These are phyloP conservation scores for Plestiodon gilberti DNA, from an alignment of 2,113 vertebrate species.

Conservation along the genomic window DNA sequence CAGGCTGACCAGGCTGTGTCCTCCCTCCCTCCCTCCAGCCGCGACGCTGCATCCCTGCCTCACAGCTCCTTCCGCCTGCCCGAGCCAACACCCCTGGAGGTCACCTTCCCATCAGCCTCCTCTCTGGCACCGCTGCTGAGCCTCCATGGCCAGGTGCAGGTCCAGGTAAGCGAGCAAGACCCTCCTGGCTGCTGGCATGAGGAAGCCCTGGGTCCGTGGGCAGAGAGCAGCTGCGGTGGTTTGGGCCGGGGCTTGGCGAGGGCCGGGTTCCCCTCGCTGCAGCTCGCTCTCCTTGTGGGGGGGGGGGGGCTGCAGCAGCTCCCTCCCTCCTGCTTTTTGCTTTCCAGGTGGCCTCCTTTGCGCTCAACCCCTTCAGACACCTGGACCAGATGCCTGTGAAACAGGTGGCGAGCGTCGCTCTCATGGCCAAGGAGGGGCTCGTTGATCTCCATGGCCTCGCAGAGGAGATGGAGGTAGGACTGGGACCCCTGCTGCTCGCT, in stretches of 20 bases:
- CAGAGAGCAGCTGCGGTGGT: no score
- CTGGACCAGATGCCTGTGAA: slow-evolving; percentile 32
- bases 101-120: slow-evolving; percentile 37
- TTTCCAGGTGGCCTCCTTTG: slow-evolving; percentile 53
- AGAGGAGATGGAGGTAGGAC: slow-evolving; percentile 61
- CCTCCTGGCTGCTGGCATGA: neutral
- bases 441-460: slow-evolving; percentile 33
- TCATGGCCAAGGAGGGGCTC: slow-evolving; percentile 14
- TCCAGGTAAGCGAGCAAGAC: slow-evolving; percentile 58
- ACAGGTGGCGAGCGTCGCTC: slow-evolving; percentile 40
- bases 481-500: no score
- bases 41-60: slow-evolving; percentile 33
- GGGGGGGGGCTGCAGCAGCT: neutral
- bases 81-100: slow-evolving; percentile 29
- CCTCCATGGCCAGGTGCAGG: slow-evolving; percentile 9
- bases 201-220: neutral
- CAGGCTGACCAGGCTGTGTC: no score
- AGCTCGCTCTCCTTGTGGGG: neutral
- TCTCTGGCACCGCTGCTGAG: slow-evolving; percentile 21
- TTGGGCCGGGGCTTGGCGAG: no score
- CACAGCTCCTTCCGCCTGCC: slow-evolving; percentile 32
- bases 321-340: no score
- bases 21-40: slow-evolving; percentile 33
- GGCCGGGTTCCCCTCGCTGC: neutral
- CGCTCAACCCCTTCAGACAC: slow-evolving; percentile 59